Conservation (phyloP, 2,113 vertebrate species). For the Miniopterus natalensis region DNA sequence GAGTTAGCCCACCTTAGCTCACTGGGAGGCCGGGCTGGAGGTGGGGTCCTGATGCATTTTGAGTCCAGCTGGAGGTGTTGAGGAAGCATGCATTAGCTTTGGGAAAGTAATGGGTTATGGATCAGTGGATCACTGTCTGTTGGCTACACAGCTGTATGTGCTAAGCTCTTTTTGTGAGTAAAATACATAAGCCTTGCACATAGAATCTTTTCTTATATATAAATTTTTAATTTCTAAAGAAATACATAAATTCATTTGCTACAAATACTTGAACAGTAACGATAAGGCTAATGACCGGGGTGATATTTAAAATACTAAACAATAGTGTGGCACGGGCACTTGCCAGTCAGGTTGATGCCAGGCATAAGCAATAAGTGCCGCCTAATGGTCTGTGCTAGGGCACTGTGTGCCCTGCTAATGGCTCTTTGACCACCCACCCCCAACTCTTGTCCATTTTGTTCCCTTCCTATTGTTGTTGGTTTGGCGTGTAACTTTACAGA, state of each 20-base stretch:
- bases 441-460: neutral
- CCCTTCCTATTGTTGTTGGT: neutral
- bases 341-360: neutral
- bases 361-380: neutral
- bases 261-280: neutral
- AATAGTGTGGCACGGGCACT: rapidly evolving
- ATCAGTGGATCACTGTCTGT: neutral
- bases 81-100: neutral
- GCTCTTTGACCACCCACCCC: too few relatives aligned
- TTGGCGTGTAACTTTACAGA: neutral
- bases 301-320: neutral
- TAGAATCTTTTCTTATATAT: neutral
- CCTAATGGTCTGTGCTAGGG: too few relatives aligned
- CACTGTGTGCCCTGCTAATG: neutral
- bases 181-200: neutral
- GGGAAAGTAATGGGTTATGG: neutral
- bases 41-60: neutral
- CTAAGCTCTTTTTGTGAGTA: neutral
- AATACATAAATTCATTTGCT: neutral
- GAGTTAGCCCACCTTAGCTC: neutral
- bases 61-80: neutral
- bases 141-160: neutral
- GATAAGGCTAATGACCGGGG: neutral
- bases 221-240: slow-evolving; percentile 51
- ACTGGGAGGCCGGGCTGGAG: neutral